Evolutionary conservation across 30 jellyfish, hydroid and myxozoan species (phyloP).

Genomic region (Aurelia coerulea): DNA sequence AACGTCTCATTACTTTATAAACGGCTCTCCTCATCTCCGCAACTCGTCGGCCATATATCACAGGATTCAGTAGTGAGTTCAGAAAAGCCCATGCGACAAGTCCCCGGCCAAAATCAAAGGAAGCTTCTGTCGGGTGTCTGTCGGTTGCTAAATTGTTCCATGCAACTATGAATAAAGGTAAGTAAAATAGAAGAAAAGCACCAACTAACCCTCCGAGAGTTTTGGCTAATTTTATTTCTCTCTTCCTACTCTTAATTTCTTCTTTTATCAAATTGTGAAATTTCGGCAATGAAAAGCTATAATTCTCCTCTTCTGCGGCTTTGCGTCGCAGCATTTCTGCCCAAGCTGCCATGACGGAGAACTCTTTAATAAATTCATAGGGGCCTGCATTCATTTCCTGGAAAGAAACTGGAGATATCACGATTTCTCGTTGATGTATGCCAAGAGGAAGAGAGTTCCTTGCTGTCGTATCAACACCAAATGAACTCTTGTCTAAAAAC

Average conservation of each 20-base stretch:
- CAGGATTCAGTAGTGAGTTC: constrained; percentile 31
- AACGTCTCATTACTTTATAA: background rate
- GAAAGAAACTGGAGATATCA: background rate
- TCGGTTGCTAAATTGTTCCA: constrained; percentile 22
- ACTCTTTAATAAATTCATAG: constrained; percentile 16
- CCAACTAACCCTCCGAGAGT: constrained; percentile 37
- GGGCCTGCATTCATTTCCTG: constrained; percentile 4
- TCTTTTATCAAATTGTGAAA: constrained; percentile 6
- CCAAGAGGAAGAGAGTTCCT: too few species aligned
- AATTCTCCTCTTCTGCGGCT: constrained; percentile 25
- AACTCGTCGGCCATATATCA: constrained; percentile 20
- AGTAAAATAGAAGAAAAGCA: constrained; percentile 27
- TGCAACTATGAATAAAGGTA: constrained; percentile 19
- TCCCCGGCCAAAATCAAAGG: constrained; percentile 31
- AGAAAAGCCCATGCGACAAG: constrained; percentile 51
- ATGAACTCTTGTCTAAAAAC: too few species aligned
- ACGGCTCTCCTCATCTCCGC: constrained; percentile 30
- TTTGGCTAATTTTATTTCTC: constrained; percentile 32
- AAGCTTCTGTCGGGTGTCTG: constrained; percentile 2
- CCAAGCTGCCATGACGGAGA: constrained; percentile 55
- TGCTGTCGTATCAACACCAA: too few species aligned
- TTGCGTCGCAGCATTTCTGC: constrained; percentile 44
- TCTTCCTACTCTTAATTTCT: background rate
- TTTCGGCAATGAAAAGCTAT: background rate
- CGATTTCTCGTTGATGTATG: too few species aligned